Conservation (phyloP, 2,797 vertebrate species). For the Melanotaenia pygmaea region DNA sequence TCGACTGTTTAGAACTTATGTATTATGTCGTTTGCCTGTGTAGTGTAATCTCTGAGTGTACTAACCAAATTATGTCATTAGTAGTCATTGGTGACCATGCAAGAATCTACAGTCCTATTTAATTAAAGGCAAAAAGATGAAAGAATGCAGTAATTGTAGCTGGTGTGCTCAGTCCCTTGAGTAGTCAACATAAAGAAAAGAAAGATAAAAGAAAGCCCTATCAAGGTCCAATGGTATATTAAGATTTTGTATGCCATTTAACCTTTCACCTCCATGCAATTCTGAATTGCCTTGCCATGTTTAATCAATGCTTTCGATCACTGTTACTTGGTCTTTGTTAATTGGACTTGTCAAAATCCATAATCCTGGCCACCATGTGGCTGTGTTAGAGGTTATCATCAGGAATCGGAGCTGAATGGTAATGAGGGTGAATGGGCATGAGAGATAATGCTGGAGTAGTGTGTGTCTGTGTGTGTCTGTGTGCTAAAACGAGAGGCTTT, state of each 20-base stretch:
- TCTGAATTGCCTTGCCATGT: slow-evolving; percentile 59
- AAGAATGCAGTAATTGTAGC: slow-evolving; percentile 45
- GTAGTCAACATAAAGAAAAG: slow-evolving; percentile 18
- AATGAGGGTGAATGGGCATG: slow-evolving; percentile 59
- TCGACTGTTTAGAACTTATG: neutral
- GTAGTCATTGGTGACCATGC: slow-evolving; percentile 12
- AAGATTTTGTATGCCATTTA: slow-evolving; percentile 57
- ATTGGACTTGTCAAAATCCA: slow-evolving; percentile 63
- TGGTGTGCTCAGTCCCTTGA: slow-evolving; percentile 20
- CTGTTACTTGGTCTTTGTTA: slow-evolving; percentile 59
- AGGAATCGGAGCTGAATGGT: slow-evolving; percentile 63
- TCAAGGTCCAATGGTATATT: slow-evolving; percentile 39
- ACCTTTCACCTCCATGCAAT: slow-evolving; percentile 67
- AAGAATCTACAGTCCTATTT: slow-evolving; percentile 9
- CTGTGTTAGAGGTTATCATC: slow-evolving; percentile 63
- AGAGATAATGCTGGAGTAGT: slow-evolving; percentile 50
- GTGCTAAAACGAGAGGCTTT: slow-evolving; percentile 12
- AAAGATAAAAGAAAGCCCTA: slow-evolving; percentile 9
- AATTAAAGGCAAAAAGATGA: slow-evolving; percentile 17
- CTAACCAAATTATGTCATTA: slow-evolving; percentile 17
- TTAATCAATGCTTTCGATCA: slow-evolving; percentile 65
- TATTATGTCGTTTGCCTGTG: neutral
- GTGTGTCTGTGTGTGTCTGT: slow-evolving; percentile 28
- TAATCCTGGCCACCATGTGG: slow-evolving; percentile 46
- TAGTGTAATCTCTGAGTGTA: neutral